Base-by-base conservation (phyloP, 2,797 vertebrate genomes). In the Alosa sapidissima region DNA sequence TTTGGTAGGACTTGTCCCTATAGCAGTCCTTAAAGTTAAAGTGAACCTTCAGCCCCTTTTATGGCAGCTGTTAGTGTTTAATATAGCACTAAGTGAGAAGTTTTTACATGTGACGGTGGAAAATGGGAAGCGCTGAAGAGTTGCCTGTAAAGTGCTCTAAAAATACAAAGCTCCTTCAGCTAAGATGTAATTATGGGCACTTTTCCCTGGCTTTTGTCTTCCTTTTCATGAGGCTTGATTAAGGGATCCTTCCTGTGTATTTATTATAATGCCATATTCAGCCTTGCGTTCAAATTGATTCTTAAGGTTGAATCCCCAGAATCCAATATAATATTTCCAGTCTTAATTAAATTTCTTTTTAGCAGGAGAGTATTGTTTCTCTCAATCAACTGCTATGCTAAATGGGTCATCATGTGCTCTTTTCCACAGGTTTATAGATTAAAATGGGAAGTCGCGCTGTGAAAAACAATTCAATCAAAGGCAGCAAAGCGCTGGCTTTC, bases 151-250 rank as follows among this genome's bases (percentile, higher is more conserved):
- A 83, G 65, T 85, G 84, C 65, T 86, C 83, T 81, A 87, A 89
- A 89, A 68, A 84, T 68, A 86, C 83, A 85, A 81, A 84, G 84
- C 47, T 84, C 84, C 83, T 85, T 72, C 36, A 60, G 82, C 81
- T 24, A 62, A 85, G 82, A 65, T 48, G 36, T 87, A 87, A 89
- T 89, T 87, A 85, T 84, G 48, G 51, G 68, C 60, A 81, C 83
- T 84, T 86, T 51, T 81, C 14, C 78, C 81, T 65, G 85, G 81
- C 83, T 88, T 87, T 87, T 90, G 81, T 87, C 84, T 84, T 87
- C 82, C 78, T 84, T 87, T 88, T 84, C 54, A 82, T 81, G 52
- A 85, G 83, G 33, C 62, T 86, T 90, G 86, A 89, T 89, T 89
- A 86, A 81, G 84, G 81, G 75, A 78, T 48, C 86, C 49, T 47